Base-by-base conservation (phyloP, 2,113 vertebrate species). In the Hyaena hyaena region DNA sequence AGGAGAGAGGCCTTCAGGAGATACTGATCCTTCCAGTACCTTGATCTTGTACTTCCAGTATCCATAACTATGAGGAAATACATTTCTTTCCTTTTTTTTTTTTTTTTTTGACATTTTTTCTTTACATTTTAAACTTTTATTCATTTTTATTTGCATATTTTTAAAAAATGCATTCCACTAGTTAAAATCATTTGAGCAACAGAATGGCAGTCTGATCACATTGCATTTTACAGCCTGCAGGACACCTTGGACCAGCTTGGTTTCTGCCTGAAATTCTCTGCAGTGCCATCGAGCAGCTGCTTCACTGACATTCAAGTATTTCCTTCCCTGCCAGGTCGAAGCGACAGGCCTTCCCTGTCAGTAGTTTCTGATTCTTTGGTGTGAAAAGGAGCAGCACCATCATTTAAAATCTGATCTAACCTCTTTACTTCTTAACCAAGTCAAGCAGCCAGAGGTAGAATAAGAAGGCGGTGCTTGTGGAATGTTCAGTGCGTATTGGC, bases 371-470 rank as follows among this genome's bases (percentile, higher is more conserved):
- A 97, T 99, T 98, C 97, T 98, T 98, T 98, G 83, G 97, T 97
- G 97, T 98, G 97, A 95, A 98, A 99, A 97, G 96, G 98, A 97
- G 98, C 97, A 98, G 97, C 97, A 98, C 98, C 98, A 98, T 98
- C 98, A 98, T 98, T 98, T 98, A 98, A 98, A 98, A 98, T 98
- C 97, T 98, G 96, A 98, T 98, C 98, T 98, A 98, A 98, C 97
- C 98, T 98, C 98, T 99, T 98, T 98, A 98, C 97, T 98, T 98
- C 97, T 99, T 99, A 91, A 99, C 98, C 99, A 99, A 99, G 99
- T 99, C 98, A 99, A 97, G 99, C 97, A 99, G 98, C 98, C 98
- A 98, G 99, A 98, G 99, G 99, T 99, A 99, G 99, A 99, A 99
- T 99, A 99, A 99, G 99, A 99, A 99, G 98, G 98, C 98, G 98